These are phyloP conservation scores for Microtus richardsoni DNA, from an alignment of 2,113 vertebrate genomes.

Conservation along the genomic window DNA sequence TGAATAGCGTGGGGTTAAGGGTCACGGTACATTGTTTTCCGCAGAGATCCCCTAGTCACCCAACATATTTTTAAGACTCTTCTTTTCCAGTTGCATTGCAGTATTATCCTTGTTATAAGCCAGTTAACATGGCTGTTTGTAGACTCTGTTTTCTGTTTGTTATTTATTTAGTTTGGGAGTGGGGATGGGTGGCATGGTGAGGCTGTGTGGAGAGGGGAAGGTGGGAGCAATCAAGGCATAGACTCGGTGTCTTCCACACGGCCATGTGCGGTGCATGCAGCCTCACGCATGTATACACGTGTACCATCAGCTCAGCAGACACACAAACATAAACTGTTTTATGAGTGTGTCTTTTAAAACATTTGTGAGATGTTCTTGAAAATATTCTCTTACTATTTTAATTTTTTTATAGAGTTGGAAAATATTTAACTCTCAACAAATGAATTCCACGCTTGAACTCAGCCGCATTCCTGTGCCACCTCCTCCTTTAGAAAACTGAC, in stretches of 20 bases:
- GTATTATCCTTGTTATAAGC: background rate
- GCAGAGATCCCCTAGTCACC: background rate
- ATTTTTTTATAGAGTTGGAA: constrained; percentile 82
- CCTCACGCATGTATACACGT: background rate
- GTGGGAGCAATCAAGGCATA: background rate
- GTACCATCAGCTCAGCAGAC: background rate
- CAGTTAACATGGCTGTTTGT: background rate
- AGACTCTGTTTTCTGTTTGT: background rate
- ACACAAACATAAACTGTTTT: background rate
- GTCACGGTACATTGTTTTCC: background rate
- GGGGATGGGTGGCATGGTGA: background rate
- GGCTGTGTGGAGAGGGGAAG: background rate
- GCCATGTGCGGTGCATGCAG: too few species aligned
- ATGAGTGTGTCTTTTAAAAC: constrained; percentile 35
- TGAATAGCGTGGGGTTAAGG: background rate
- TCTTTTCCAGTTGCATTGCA: background rate
- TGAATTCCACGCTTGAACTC: constrained; percentile 91
- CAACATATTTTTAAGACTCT: background rate
- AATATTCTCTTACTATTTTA: constrained; percentile 18
- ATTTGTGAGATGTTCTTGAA: constrained; percentile 48
- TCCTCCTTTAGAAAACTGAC: constrained; percentile 92
- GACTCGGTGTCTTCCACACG: background rate
- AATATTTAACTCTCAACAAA: constrained; percentile 89
- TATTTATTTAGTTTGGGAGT: background rate
- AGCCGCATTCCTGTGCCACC: constrained; percentile 88